Evolutionary conservation across 2,113 vertebrate species (phyloP), one percentile per base, ranked within the genome.

Genomic region (Meriones unguiculatus): DNA sequence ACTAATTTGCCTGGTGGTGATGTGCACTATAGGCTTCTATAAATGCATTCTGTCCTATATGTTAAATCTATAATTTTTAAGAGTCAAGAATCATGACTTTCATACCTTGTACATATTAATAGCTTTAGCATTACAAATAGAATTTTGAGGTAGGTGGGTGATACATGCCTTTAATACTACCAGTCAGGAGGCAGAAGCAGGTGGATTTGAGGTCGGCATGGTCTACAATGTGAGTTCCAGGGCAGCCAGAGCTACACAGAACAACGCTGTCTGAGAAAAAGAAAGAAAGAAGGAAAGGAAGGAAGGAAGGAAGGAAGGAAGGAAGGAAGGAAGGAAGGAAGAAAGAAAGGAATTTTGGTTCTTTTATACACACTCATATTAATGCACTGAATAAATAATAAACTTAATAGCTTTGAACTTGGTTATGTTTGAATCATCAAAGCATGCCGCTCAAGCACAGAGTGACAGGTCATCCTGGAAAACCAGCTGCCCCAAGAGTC

Each of bases 391-490:
- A 46, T 86, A 77, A 82, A 76, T 65, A 89, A 25, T 64, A 52
- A 94, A 90, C 35, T 50, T 35, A 35, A 52, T 18, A 25, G 81
- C 52, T 72, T 87, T 86, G 86, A 93, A 73, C 84, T 87, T 57
- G 78, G 54, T 46, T 76, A 6, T 46, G 22, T 91, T 90, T 80
- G 89, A 80, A 77, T 87, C 46, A 64, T 65, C 22, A 94, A 28
- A 72, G 32, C 41, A 10, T 18, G 35, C 41, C 50, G 92, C 70
- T 28, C 22, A 77, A 89, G 65, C 52, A 11, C 2, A 41, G 30
- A 25, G 54, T 38, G 24, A 77, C 54, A 32, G 62, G 24, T 57
- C 50, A 59, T 50, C 11, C 7, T 59, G 24, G 57, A 38, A 38
- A 90, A 9, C 41, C 76, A 32, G 54, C 32, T 1, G 17, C 22